Conservation (phyloP, 2,888 invertebrate genomes). For the Hedya salicella region DNA sequence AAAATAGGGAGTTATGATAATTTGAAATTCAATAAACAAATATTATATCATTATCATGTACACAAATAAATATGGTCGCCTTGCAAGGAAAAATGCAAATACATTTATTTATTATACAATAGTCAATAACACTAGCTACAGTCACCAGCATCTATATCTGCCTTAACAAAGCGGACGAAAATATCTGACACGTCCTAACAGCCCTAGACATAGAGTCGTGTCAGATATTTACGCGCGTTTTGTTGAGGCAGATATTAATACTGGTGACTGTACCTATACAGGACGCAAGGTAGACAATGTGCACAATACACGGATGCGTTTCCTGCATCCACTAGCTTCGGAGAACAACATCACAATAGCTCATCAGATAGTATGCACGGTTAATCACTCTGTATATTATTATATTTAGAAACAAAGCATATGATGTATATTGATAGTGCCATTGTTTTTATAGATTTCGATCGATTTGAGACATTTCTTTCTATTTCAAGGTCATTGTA, state of each 20-base stretch:
- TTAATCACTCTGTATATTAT: not conserved
- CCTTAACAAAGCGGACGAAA: too few species aligned
- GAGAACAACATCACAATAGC: conserved; percentile 34
- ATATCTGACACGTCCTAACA: too few species aligned
- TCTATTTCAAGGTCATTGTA: too few species aligned
- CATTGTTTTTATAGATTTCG: not conserved
- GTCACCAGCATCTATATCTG: too few species aligned
- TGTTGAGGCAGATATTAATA: too few species aligned
- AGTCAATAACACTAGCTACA: conserved; percentile 12
- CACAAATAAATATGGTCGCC: not conserved
- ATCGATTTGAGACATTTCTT: too few species aligned
- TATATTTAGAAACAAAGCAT: not conserved
- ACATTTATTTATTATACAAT: not conserved
- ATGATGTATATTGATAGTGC: not conserved
- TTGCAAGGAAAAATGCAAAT: not conserved
- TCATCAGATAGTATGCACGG: conserved; percentile 20
- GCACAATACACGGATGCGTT: conserved; percentile 39
- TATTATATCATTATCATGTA: not conserved
- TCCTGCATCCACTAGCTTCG: conserved; percentile 38
- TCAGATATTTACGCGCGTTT: too few species aligned
- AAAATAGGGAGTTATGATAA: too few species aligned
- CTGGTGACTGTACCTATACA: too few species aligned
- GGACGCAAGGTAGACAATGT: conserved; percentile 39
- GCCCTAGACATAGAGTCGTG: too few species aligned
- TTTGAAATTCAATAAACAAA: not conserved